These are phyloP conservation scores for Brachylomia viminalis DNA, from an alignment of 2,888 invertebrate genomes.

Conservation along the genomic window DNA sequence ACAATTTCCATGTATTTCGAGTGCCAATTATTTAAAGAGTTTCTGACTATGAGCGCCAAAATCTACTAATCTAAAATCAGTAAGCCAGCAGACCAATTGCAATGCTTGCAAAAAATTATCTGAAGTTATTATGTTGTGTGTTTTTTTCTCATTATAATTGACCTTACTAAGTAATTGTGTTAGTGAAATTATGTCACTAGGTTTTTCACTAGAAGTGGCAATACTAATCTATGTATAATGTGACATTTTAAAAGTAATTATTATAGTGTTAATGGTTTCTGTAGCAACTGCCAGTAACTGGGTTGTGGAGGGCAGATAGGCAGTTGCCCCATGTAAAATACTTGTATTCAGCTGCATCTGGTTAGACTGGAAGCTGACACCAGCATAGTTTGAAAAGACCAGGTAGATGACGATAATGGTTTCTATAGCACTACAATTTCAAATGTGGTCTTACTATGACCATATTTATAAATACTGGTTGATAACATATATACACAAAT, in stretches of 20 bases:
- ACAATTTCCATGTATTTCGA: background rate
- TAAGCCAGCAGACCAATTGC: background rate
- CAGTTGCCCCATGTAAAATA: background rate
- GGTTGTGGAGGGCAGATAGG: background rate
- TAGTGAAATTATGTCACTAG: slow-evolving; percentile 12
- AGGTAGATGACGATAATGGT: background rate
- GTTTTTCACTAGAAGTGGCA: slow-evolving; percentile 4
- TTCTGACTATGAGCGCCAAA: slow-evolving; percentile 8
- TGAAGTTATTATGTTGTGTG: background rate
- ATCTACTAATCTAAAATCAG: background rate
- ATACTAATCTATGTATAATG: background rate
- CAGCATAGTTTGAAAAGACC: background rate
- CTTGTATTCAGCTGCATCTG: background rate
- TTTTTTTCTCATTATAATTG: slow-evolving; percentile 9
- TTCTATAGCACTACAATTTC: background rate
- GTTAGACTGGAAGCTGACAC: background rate
- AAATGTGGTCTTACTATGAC: background rate
- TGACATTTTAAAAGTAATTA: background rate
- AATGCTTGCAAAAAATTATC: background rate
- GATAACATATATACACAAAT: background rate
- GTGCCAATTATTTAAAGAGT: background rate
- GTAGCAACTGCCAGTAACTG: background rate
- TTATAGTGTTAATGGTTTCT: background rate
- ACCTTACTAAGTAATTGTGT: background rate
- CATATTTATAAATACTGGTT: background rate